A percentile compares a stretch with the other conserved stretches of the same genome.
These are phyloP conservation scores for Xestia rhomboidea DNA, from an alignment of 2,888 invertebrate species.

Conservation along the genomic window DNA sequence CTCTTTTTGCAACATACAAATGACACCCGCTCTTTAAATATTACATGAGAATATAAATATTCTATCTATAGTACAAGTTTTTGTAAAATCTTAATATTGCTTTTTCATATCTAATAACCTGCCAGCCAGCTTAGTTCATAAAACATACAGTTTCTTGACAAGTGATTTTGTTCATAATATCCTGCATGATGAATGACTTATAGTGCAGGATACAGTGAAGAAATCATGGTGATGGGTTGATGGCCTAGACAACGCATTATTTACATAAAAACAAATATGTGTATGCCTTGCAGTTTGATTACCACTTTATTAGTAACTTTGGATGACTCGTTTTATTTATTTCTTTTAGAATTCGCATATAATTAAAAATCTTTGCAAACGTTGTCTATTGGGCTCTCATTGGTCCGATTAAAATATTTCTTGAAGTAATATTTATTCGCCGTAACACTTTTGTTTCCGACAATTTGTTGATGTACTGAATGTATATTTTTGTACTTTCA, in stretches of 20 bases:
- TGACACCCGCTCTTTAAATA: background rate
- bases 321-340: background rate
- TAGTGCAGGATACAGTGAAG: background rate
- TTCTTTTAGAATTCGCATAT: background rate
- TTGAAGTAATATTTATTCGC: background rate
- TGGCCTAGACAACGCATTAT: slow-evolving; percentile 9
- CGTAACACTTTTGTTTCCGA: slow-evolving; percentile 17
- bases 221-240: slow-evolving; percentile 23
- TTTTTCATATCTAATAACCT: slow-evolving; percentile 2
- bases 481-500: background rate
- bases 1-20: background rate
- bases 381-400: background rate
- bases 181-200: background rate
- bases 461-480: background rate
- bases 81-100: background rate
- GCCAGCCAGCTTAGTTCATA: background rate
- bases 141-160: background rate
- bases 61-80: background rate
- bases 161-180: background rate
- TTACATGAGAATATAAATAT: background rate
- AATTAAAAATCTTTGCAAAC: background rate
- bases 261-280: background rate
- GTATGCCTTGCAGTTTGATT: slow-evolving; percentile 1
- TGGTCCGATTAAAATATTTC: slow-evolving; percentile 6
- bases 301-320: background rate